Evolutionary conservation across 2,888 invertebrate species (phyloP).

Genomic region (Dolichomitus sp.): DNA sequence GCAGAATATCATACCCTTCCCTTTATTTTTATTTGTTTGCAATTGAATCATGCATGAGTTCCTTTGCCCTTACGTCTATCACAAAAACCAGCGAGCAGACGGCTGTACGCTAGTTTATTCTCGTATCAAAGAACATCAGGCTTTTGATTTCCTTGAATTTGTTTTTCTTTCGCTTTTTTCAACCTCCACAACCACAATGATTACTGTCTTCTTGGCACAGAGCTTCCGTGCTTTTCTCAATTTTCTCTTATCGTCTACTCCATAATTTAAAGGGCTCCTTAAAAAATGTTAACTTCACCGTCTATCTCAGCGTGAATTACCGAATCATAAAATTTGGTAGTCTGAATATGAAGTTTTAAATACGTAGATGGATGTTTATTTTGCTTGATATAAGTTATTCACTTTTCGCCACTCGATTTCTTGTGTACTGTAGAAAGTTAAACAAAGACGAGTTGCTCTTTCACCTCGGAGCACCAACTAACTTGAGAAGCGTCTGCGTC

Average conservation of each 20-base stretch:
- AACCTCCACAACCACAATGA: neutral
- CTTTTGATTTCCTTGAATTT: conserved; percentile 53
- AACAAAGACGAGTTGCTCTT: conserved; percentile 18
- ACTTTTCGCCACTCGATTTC: neutral
- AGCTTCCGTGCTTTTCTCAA: neutral
- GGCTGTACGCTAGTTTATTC: no score
- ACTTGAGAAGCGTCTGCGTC: conserved; percentile 8
- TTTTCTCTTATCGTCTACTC: neutral
- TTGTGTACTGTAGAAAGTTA: neutral
- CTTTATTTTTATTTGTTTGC: neutral
- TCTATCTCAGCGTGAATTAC: neutral
- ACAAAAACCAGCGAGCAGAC: neutral
- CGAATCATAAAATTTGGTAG: neutral
- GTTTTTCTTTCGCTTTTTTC: conserved; percentile 38
- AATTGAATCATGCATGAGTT: neutral
- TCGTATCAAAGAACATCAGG: conserved; percentile 26
- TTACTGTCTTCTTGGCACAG: neutral
- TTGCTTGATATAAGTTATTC: neutral
- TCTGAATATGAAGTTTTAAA: neutral
- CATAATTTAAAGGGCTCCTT: neutral
- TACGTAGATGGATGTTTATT: neutral
- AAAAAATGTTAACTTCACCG: neutral
- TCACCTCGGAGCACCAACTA: conserved; percentile 6
- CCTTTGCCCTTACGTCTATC: neutral
- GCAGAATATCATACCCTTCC: neutral